Conservation (phyloP, 2,797 vertebrate species). For the Prunella strophiata region DNA sequence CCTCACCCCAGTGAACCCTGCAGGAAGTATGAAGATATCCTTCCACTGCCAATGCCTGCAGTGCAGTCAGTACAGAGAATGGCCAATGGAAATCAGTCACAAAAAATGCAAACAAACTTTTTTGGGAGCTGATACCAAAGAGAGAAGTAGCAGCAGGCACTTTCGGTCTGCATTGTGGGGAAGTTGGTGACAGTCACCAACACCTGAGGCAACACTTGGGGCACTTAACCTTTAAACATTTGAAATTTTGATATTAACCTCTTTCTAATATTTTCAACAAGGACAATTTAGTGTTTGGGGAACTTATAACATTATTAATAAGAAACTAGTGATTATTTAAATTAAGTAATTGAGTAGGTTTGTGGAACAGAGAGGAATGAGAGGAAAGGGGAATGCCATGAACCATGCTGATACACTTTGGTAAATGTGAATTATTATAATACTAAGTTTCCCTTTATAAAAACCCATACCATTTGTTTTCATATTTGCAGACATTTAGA, state of each 20-base stretch:
- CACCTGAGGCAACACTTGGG: neutral
- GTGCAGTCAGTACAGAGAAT: neutral
- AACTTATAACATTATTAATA: neutral
- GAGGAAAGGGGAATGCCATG: neutral
- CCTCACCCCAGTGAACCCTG: neutral
- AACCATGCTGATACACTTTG: neutral
- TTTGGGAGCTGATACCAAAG: neutral
- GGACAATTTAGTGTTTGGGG: neutral
- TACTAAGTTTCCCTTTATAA: neutral
- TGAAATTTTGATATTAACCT: neutral
- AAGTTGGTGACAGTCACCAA: neutral
- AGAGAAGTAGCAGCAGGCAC: neutral
- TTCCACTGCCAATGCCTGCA: neutral
- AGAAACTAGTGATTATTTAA: neutral
- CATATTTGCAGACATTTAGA: neutral
- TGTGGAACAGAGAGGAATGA: neutral
- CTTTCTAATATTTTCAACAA: neutral
- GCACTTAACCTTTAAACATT: neutral
- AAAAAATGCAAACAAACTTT: neutral
- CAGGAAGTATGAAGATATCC: neutral
- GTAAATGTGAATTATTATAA: neutral
- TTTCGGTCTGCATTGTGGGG: neutral
- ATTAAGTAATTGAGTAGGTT: neutral
- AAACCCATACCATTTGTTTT: neutral
- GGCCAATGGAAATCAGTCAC: neutral